These are phyloP conservation scores for Drosophila orena DNA, from an alignment of 1,140 invertebrate genomes.

Conservation along the genomic window DNA sequence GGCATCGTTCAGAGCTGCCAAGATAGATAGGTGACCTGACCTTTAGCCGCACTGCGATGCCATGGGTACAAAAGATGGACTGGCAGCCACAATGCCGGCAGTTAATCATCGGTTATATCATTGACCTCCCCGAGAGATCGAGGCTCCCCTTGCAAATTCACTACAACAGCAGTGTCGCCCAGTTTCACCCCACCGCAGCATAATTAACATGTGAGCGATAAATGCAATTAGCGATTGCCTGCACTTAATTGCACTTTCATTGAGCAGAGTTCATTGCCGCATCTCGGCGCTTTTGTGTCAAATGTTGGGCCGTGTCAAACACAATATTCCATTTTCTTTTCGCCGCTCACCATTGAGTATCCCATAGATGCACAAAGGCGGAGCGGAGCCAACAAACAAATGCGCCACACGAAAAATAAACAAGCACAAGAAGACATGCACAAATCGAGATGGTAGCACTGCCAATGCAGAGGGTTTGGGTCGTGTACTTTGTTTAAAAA, in stretches of 20 bases:
- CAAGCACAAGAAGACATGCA: neutral
- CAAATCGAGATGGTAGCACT: slow-evolving; percentile 9
- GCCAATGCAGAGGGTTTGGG: slow-evolving; percentile 26
- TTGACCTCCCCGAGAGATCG: slow-evolving; percentile 40
- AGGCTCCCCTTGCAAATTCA: slow-evolving; percentile 17
- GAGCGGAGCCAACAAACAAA: slow-evolving; percentile 36
- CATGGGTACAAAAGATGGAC: neutral
- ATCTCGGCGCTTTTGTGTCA: slow-evolving; percentile 50
- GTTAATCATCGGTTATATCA: slow-evolving; percentile 63
- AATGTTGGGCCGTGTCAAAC: slow-evolving; percentile 54
- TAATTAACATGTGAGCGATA: slow-evolving; percentile 79
- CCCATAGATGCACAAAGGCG: slow-evolving; percentile 51
- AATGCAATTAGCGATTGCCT: slow-evolving; percentile 75
- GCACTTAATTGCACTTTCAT: slow-evolving; percentile 75
- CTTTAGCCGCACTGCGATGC: slow-evolving; percentile 20
- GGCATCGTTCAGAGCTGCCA: slow-evolving; percentile 2
- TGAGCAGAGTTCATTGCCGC: slow-evolving; percentile 63
- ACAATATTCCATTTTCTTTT: slow-evolving; percentile 51
- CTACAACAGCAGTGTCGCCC: neutral
- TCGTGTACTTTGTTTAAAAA: slow-evolving; percentile 66
- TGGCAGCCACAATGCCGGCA: slow-evolving; percentile 21
- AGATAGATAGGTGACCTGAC: slow-evolving; percentile 43
- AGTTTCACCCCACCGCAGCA: slow-evolving; percentile 37
- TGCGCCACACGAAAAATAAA: slow-evolving; percentile 48
- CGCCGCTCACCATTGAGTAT: slow-evolving; percentile 39